These are phyloP conservation scores for Oreonectes daqikongensis DNA, from an alignment of 2,797 vertebrate species.

Conservation along the genomic window DNA sequence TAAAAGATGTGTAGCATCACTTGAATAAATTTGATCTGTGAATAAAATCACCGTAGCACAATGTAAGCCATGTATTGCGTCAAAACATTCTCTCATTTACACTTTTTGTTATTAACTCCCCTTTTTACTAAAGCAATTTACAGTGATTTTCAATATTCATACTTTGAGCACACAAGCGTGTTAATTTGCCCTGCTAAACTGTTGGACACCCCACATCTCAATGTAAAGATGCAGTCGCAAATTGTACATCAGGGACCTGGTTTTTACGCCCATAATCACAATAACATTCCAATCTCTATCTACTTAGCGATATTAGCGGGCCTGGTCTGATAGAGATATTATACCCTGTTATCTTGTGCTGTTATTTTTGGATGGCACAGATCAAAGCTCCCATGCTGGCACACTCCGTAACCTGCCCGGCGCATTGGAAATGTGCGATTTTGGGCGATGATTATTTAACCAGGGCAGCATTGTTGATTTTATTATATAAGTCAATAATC, in stretches of 20 bases:
- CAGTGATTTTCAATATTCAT: not conserved
- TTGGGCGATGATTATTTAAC: slow-evolving; percentile 74
- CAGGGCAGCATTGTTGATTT: slow-evolving; percentile 74
- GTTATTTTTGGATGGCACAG: slow-evolving; percentile 53
- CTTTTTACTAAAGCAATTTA: not conserved
- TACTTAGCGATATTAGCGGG: slow-evolving; percentile 46
- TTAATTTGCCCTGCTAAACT: slow-evolving; percentile 32
- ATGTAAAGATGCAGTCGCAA: slow-evolving; percentile 33
- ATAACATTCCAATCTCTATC: slow-evolving; percentile 34
- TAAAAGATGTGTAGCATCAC: no score
- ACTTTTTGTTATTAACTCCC: not conserved
- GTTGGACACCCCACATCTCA: slow-evolving; percentile 33
- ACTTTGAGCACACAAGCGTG: slow-evolving; percentile 26
- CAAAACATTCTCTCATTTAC: not conserved
- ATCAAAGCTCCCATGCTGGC: slow-evolving; percentile 54
- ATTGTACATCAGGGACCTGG: slow-evolving; percentile 24
- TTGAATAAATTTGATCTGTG: no score
- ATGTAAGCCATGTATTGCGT: not conserved
- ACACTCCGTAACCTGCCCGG: slow-evolving; percentile 50
- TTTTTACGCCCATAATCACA: slow-evolving; percentile 38
- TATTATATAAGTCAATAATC: slow-evolving; percentile 83
- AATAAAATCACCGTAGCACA: not conserved
- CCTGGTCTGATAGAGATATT: slow-evolving; percentile 45
- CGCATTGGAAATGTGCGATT: slow-evolving; percentile 62
- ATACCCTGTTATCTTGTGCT: slow-evolving; percentile 51